These are phyloP conservation scores for Manis crassicaudata DNA, from an alignment of 2,797 vertebrate species.

Conservation along the genomic window DNA sequence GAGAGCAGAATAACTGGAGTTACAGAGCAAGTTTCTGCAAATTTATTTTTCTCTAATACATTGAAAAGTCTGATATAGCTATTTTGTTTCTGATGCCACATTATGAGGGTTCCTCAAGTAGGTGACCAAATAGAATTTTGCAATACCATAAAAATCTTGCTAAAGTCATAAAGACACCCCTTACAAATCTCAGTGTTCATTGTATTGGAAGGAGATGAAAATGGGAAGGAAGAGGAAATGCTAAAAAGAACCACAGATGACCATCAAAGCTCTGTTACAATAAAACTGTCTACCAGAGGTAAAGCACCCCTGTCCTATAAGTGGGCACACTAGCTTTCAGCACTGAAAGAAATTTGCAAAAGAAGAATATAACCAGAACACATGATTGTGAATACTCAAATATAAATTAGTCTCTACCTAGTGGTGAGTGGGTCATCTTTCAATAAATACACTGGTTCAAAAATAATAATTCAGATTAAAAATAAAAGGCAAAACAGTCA, in stretches of 20 bases:
- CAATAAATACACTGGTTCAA: not conserved
- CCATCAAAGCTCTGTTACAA: not conserved
- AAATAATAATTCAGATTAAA: constrained; percentile 7
- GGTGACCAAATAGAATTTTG: not conserved
- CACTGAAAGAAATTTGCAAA: not conserved
- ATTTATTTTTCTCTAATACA: not conserved
- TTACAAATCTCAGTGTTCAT: not conserved
- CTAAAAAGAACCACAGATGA: not conserved
- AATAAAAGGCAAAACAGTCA: not conserved
- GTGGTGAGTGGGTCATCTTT: not conserved
- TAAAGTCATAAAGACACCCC: not conserved
- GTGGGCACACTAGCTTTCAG: not conserved
- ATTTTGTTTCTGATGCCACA: not conserved
- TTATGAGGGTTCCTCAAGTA: not conserved
- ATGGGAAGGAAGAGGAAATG: not conserved
- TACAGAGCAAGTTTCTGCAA: not conserved
- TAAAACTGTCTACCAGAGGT: not conserved
- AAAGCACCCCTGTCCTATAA: not conserved
- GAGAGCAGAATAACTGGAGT: not conserved
- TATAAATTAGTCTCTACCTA: not conserved
- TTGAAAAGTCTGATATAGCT: not conserved
- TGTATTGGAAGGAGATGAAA: not conserved
- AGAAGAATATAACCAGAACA: not conserved
- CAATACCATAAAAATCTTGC: not conserved
- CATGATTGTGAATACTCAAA: not conserved